Base-by-base conservation (phyloP, 2,113 vertebrate species). In the Chloropsis hardwickii region DNA sequence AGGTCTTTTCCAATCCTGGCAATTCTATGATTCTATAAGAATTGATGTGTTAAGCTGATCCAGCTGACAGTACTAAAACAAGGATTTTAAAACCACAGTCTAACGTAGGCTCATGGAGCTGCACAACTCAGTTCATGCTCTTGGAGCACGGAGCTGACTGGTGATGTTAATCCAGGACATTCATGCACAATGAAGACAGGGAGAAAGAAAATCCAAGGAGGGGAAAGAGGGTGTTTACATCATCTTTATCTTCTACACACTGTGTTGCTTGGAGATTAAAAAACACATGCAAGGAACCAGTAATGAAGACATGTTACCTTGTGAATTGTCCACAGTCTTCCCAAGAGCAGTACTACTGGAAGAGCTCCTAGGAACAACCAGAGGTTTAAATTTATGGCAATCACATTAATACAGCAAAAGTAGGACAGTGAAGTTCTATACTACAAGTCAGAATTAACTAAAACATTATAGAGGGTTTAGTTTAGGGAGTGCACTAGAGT, bases 361-460 rank as follows among this genome's bases (percentile, higher is more conserved):
- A 88, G 98, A 98, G 91, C 93, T 96, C 92, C 99, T 99, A 77
- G 2, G 93, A 94, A 12, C 16, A 86, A 88, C 3, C 48, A 85
- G 13, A 51, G 6, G 9, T 23, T 74, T 57, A 8, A 54, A 60
- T 58, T 81, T 61, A 22, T 3, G 7, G 44, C 12, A 56, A 5
- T 27, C 12, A 67, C 17, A 20, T 37, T 6, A 84, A 50, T 3
- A 42, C 0, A 74, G 20, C 27, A 71, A 39, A 58, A 86, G 27
- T 0, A 70, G 12, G 69, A 31, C 3, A 33, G 33, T 8, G 14
- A 20, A 58, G 69, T 61, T 11, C 8, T 39, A 37, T 9, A 86
- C 9, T 27, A 57, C 5, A 56, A 10, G 9, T 24, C 56, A 74
- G 51, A 79, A 74, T 22, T 51, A 47, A 35, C 57, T 71, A 42